Percentiles rank a stretch among this genome's conserved stretches.
Conservation (phyloP, 2,797 vertebrate genomes). For the Enteromius mattozi region DNA sequence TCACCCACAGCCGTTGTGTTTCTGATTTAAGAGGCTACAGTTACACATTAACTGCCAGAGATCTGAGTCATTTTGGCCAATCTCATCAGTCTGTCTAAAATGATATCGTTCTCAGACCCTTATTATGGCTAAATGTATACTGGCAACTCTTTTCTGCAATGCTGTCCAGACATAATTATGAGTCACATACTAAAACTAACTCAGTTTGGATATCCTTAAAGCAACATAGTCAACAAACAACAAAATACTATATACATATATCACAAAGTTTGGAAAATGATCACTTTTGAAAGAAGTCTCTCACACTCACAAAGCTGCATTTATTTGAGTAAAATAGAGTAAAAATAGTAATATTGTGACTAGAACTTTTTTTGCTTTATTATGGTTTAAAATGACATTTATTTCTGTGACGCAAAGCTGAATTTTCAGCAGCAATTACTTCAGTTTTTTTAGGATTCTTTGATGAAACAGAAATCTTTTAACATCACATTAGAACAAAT, state of each 20-base stretch:
- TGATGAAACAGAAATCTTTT: no score
- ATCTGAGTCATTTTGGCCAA: slow-evolving; percentile 25
- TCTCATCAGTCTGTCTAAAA: slow-evolving; percentile 16
- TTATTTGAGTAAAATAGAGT: no score
- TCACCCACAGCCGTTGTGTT: background rate
- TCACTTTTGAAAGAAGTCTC: background rate
- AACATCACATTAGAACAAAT: no score
- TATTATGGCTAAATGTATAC: background rate
- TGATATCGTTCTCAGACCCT: background rate
- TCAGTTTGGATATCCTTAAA: background rate
- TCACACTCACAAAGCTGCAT: no score
- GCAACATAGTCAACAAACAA: background rate
- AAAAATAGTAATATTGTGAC: background rate
- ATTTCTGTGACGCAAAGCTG: no score
- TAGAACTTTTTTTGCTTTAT: no score
- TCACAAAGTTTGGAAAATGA: background rate
- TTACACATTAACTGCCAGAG: slow-evolving; percentile 2
- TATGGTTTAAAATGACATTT: no score
- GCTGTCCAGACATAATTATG: background rate
- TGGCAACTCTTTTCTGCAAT: background rate
- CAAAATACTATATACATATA: background rate
- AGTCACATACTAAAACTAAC: background rate
- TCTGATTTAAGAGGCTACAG: slow-evolving; percentile 13
- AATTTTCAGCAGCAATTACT: no score
- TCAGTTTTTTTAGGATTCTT: no score